Evolutionary conservation across 2,113 vertebrate species (phyloP), one percentile per base, ranked within the genome.

Genomic region (Hypomesus transpacificus): DNA sequence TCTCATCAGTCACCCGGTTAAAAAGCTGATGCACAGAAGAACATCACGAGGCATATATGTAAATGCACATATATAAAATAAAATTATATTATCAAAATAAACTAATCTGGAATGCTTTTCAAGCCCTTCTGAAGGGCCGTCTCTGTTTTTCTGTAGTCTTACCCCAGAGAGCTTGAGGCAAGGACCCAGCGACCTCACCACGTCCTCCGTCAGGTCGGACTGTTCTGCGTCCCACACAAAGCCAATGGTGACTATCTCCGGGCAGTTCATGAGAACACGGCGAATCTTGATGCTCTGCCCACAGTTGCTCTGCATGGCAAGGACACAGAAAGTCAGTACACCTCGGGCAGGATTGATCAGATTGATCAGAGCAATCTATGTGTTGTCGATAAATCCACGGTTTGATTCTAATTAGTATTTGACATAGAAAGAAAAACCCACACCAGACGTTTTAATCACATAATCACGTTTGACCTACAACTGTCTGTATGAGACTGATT

Each of bases 171-270:
- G 93, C 83, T 94, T 91, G 56, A 99, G 92, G 0, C 94, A 93
- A 0, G 96, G 95, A 13, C 94, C 93, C 51, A 99, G 89, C 51
- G 93, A 94, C 63, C 95, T 86, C 80, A 98, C 92, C 71, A 99
- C 94, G 59, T 98, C 97, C 76, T 97, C 95, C 0, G 95, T 98
- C 58, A 98, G 91, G 76, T 99, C 96, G 1, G 97, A 99, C 85
- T 99, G 95, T 69, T 98, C 97, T 0, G 97, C 95, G 65, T 99
- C 97, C 97, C 97, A 99, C 16, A 99, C 96, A 56, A 99, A 92
- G 65, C 97, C 97, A 0, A 99, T 96, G 2, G 97, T 98, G 54
- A 99, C 96, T 20, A 99, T 97, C 90, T 98, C 96, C 0, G 97
- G 97, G 70, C 95, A 97, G 84, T 98, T 99, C 96, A 98, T 97